Evolutionary conservation across 2,888 invertebrate species (phyloP).

Genomic region (Lacanobia wlatinum): DNA sequence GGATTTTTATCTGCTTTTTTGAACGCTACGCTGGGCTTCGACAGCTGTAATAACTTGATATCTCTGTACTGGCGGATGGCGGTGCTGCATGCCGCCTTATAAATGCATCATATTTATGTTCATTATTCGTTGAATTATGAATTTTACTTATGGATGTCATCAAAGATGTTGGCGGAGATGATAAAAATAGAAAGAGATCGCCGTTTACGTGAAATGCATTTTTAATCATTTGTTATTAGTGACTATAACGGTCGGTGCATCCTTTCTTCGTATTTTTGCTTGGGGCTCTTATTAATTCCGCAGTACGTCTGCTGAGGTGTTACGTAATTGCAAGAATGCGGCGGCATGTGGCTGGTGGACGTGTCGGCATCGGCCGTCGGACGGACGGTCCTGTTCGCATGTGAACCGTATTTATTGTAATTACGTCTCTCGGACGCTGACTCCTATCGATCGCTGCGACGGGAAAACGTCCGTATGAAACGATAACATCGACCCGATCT

Average conservation of each 20-base stretch:
- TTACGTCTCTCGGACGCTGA: conserved; percentile 81
- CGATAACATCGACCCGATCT: conserved; percentile 77
- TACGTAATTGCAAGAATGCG: conserved; percentile 83
- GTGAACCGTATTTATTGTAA: conserved; percentile 87
- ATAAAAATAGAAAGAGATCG: background rate
- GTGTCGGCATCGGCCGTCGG: conserved; percentile 64
- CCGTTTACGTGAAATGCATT: background rate
- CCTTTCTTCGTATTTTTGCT: conserved; percentile 47
- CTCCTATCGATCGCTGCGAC: conserved; percentile 74
- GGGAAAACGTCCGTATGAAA: conserved; percentile 71
- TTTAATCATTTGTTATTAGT: conserved; percentile 43
- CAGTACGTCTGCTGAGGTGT: conserved; percentile 71
- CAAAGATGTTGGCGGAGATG: conserved; percentile 12
- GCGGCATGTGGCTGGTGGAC: conserved; percentile 74
- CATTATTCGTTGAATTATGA: conserved; percentile 15
- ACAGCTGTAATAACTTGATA: conserved; percentile 31
- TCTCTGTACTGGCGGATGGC: conserved; percentile 6
- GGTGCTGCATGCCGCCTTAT: conserved; percentile 8
- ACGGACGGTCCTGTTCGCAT: conserved; percentile 78
- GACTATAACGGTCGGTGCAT: conserved; percentile 46
- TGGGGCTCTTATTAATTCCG: conserved; percentile 63
- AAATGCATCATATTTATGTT: conserved; percentile 27
- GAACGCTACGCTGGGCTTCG: background rate
- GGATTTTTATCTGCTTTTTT: too few relatives aligned
- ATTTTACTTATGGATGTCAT: conserved; percentile 12